phyloP scores from a whole-genome alignment of 2,888 invertebrate genomes.

The Polyommatus icarus region DNA sequence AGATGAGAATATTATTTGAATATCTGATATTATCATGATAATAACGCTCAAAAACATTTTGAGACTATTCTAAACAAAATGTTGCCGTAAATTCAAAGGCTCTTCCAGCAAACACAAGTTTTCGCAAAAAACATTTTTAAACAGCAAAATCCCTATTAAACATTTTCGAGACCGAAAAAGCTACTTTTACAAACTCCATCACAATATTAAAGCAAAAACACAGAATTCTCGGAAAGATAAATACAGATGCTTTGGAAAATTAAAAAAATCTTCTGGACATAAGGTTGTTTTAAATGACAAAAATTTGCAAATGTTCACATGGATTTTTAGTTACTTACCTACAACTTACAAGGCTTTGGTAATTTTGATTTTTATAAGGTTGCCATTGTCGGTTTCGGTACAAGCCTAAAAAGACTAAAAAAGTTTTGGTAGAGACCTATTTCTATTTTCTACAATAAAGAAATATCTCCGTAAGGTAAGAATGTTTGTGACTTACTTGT shows the following conservation, averaged over 20 bases:
- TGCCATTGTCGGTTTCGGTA: too few relatives aligned
- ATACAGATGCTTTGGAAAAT: neutral
- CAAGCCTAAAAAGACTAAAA: too few relatives aligned
- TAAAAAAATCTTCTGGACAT: neutral
- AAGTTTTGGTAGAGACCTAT: too few relatives aligned
- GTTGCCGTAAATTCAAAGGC: neutral
- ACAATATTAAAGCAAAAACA: neutral
- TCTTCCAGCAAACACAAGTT: neutral
- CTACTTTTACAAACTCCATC: neutral
- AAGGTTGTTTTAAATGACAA: too few relatives aligned
- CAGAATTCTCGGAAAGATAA: neutral
- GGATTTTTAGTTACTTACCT: too few relatives aligned
- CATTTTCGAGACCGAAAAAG: neutral
- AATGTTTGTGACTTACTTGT: conserved; percentile 56
- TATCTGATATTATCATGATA: too few relatives aligned
- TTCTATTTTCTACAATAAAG: too few relatives aligned
- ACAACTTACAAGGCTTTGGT: too few relatives aligned
- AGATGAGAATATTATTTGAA: too few relatives aligned
- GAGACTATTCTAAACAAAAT: neutral
- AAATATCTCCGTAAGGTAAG: too few relatives aligned
- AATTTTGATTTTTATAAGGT: too few relatives aligned
- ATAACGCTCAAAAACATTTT: neutral
- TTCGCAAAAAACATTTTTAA: neutral
- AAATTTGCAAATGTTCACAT: too few relatives aligned
- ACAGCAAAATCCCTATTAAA: neutral